phyloP scores from a whole-genome alignment of 2,113 vertebrate species.

The Alligator mississippiensis region DNA sequence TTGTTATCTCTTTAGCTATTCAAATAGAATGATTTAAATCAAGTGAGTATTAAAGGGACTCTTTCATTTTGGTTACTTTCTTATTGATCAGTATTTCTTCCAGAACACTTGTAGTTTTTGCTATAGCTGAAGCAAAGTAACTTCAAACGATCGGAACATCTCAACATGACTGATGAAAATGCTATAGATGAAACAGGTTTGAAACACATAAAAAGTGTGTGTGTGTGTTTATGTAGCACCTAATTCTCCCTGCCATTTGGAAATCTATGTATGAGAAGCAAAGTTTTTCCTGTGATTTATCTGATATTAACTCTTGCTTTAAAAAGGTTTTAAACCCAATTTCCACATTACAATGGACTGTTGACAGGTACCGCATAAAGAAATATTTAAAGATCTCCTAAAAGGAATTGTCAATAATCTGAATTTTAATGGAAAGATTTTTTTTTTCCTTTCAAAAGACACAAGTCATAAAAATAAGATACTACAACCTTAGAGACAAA shows the following conservation, averaged over 20 bases:
- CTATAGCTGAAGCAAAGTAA: constrained; percentile 23
- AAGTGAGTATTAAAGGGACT: neutral
- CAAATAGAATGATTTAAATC: neutral
- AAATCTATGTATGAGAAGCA: neutral
- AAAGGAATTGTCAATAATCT: neutral
- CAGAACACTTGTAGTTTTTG: constrained; percentile 16
- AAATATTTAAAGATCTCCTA: neutral
- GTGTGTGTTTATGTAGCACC: neutral
- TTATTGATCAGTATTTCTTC: neutral
- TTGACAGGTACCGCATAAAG: neutral
- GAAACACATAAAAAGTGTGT: constrained; percentile 5
- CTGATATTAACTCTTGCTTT: neutral
- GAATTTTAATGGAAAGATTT: neutral
- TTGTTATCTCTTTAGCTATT: neutral
- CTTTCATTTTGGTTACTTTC: neutral
- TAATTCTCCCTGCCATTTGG: neutral
- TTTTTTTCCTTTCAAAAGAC: neutral
- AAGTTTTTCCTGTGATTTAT: neutral
- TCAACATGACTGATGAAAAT: constrained; percentile 46
- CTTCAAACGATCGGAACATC: neutral
- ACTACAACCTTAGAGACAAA: neutral
- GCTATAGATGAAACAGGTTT: constrained; percentile 22
- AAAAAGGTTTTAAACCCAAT: neutral
- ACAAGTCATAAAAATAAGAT: neutral
- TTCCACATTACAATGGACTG: neutral